Evolutionary conservation across 2,113 vertebrate genomes (phyloP).

Genomic region (Oncorhynchus nerka): DNA sequence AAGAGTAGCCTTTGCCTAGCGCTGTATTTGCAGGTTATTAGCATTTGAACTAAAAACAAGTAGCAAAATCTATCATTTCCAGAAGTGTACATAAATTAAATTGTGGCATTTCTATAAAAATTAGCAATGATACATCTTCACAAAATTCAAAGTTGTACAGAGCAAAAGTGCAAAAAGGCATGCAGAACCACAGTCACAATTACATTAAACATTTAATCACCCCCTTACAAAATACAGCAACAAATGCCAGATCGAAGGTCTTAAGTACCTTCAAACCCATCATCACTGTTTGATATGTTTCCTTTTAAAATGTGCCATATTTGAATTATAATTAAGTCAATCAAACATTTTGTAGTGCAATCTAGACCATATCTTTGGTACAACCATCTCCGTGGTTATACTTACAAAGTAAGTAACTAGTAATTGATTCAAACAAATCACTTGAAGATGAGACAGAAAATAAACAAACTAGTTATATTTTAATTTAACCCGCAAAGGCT

Average conservation of each 20-base stretch:
- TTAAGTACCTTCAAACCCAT: conserved; percentile 12
- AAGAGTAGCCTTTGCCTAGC: conserved; percentile 14
- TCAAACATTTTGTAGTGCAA: conserved; percentile 65
- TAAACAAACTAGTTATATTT: conserved; percentile 26
- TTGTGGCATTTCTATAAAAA: conserved; percentile 48
- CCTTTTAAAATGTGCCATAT: conserved; percentile 58
- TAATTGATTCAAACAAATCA: conserved; percentile 47
- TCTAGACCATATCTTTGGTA: conserved; percentile 72
- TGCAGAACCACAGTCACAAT: conserved; percentile 54
- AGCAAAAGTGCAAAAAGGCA: conserved; percentile 70
- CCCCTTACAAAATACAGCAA: conserved; percentile 42
- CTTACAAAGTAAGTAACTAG: conserved; percentile 24
- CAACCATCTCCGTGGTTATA: conserved; percentile 72
- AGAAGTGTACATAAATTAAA: conserved; percentile 53
- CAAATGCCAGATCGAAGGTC: conserved; percentile 32
- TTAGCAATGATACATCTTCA: conserved; percentile 29
- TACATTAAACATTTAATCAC: conserved; percentile 31
- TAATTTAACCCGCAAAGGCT: background rate
- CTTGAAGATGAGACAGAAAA: conserved; percentile 33
- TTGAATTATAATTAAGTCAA: conserved; percentile 51
- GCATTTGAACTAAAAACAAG: conserved; percentile 46
- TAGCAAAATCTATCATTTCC: conserved; percentile 38
- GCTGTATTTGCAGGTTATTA: conserved; percentile 29
- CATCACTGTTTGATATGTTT: conserved; percentile 59
- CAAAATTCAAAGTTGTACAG: conserved; percentile 54